Percentiles rank a stretch among this genome's conserved stretches.
phyloP scores from a whole-genome alignment of 2,113 vertebrate species.

The Malurus melanocephalus region DNA sequence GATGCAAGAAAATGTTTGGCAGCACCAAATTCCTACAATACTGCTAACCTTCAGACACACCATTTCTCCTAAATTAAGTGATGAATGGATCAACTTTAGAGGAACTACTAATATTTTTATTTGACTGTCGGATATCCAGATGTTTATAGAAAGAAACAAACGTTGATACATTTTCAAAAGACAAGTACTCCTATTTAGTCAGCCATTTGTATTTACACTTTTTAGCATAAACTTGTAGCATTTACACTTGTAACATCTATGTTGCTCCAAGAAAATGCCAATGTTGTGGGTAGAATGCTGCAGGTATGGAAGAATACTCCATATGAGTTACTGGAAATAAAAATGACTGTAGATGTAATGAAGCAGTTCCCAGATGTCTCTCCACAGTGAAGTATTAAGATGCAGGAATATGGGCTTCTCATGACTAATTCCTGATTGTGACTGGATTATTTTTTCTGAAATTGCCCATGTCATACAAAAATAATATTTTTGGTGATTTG shows the following conservation, averaged over 20 bases:
- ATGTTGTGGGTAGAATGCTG: background rate
- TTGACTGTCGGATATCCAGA: background rate
- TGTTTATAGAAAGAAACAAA: background rate
- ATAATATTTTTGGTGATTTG: background rate
- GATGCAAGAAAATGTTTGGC: background rate
- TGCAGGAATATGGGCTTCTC: background rate
- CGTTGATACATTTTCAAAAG: background rate
- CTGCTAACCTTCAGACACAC: background rate
- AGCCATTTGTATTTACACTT: background rate
- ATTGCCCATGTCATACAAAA: background rate
- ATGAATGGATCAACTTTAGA: background rate
- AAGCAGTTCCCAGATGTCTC: background rate
- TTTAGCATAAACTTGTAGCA: background rate
- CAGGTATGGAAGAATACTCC: background rate
- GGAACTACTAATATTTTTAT: background rate
- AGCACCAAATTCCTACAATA: background rate
- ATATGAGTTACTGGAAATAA: background rate
- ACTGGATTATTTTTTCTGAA: background rate
- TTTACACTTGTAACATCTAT: fast-evolving
- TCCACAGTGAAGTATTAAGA: background rate
- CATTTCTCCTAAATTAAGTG: background rate
- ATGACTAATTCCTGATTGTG: background rate
- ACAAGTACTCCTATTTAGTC: background rate
- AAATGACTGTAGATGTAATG: background rate
- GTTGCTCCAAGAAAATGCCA: background rate